Base-by-base conservation (phyloP, 1,140 invertebrate genomes). In the Pemphigus obesinymphae region DNA sequence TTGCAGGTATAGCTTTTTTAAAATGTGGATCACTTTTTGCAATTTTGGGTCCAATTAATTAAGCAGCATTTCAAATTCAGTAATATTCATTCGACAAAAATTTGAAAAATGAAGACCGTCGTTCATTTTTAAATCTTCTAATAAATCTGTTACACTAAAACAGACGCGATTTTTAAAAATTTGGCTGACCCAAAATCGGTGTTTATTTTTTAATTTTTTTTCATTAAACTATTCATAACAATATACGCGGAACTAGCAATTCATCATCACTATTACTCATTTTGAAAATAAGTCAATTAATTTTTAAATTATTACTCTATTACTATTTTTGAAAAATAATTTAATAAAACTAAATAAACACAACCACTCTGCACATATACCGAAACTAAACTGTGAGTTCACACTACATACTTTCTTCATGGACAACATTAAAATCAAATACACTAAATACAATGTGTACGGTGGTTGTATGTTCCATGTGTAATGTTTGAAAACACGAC, bases 21-120 rank as follows among this genome's bases (percentile, higher is more conserved):
- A 75, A 45, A 48, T 45, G 34, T 26, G 43, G 20, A 53, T 75
- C 72, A 17, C 11, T 29, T 75, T 75, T 75, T 48, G 40, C 40
- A 20, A 75, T 50, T 2, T 29, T 75, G 17, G 43, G 72, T 75
- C 72, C 72, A 45, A 75, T 53, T 13, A 45, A 45, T 48, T 48
- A 40, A 75, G 48, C 20, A 50, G 43, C 26, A 45, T 29, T 75
- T 75, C 23, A 31, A 75, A 53, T 48, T 75, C 72, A 55, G 17
- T 82, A 31, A 20, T 53, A 61, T 29, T 63, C 75, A 83, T 43
- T 80, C 70, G 15, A 85, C 78, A 83, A 83, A 86, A 82, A 73
- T 80, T 83, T 58, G 55, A 58, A 29, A 58, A 58, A 58, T 58
- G 26, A 58, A 58, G 5, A 29, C 23, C 55, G 5, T 29, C 13